These are phyloP conservation scores for Genyomyrus donnyi DNA, from an alignment of 2,113 vertebrate species.

Conservation along the genomic window DNA sequence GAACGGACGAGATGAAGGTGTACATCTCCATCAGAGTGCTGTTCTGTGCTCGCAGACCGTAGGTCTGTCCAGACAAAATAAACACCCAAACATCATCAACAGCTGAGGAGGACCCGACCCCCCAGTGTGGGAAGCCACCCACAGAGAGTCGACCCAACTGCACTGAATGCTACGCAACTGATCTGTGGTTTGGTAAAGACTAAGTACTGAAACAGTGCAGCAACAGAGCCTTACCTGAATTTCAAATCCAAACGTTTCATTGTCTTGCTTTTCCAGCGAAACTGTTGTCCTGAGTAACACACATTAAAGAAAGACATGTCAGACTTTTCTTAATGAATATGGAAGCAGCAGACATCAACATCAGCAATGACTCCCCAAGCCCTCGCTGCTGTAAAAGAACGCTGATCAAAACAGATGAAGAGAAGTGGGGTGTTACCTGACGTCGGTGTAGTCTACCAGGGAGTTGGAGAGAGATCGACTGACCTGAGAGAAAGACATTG, in stretches of 20 bases:
- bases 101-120: not conserved
- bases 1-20: slow-evolving; percentile 60
- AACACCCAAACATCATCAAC: not conserved
- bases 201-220: not conserved
- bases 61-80: slow-evolving; percentile 49
- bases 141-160: not conserved
- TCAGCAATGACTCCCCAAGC: not conserved
- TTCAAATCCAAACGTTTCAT: slow-evolving; percentile 74
- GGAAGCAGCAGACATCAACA: not conserved
- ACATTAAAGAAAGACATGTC: not conserved
- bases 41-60: slow-evolving; percentile 44
- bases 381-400: not conserved
- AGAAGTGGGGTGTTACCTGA: slow-evolving; percentile 48
- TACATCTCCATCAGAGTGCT: slow-evolving; percentile 42
- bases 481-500: slow-evolving; percentile 45
- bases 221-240: slow-evolving; percentile 62
- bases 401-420: not conserved
- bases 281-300: slow-evolving; percentile 27
- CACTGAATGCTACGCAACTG: not conserved
- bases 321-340: not conserved
- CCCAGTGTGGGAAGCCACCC: not conserved
- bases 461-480: slow-evolving; percentile 38
- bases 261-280: slow-evolving; percentile 61
- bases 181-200: not conserved
- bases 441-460: slow-evolving; percentile 62